Conservation (phyloP, 2,797 vertebrate species). For the Microchirus variegatus region DNA sequence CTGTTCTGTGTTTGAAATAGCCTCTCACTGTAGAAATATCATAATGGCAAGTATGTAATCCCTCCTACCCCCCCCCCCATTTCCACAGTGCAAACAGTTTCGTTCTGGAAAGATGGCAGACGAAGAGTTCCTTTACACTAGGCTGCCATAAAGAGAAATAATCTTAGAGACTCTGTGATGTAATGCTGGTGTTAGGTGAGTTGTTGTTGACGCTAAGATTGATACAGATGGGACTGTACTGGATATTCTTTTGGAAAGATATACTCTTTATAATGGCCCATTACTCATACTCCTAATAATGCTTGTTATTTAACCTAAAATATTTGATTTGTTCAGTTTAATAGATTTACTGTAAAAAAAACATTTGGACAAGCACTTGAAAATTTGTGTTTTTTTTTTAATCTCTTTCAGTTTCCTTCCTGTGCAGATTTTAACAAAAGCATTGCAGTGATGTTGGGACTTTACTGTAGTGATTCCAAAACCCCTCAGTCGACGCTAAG, state of each 20-base stretch:
- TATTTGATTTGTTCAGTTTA: conserved; percentile 24
- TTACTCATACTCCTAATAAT: conserved; percentile 45
- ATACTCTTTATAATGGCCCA: conserved; percentile 44
- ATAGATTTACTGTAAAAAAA: conserved; percentile 37
- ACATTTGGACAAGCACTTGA: conserved; percentile 25
- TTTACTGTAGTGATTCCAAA: conserved; percentile 17
- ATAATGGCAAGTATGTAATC: conserved; percentile 50
- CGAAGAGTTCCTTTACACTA: conserved; percentile 53
- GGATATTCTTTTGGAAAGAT: conserved; percentile 61
- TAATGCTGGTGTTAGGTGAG: conserved; percentile 64
- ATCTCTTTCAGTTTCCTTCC: conserved; percentile 8
- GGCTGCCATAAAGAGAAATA: conserved; percentile 55
- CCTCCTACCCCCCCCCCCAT: conserved; percentile 14
- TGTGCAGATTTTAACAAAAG: conserved; percentile 8
- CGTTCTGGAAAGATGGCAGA: conserved; percentile 66
- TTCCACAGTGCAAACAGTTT: conserved; percentile 50
- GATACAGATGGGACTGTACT: conserved; percentile 41
- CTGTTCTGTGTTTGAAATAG: conserved; percentile 58
- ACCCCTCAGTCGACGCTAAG: conserved; percentile 8
- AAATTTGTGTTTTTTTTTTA: conserved; percentile 31
- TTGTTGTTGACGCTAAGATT: conserved; percentile 56
- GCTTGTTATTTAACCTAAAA: conserved; percentile 41
- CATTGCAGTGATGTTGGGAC: conserved; percentile 10
- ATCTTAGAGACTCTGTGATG: conserved; percentile 57
- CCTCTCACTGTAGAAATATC: conserved; percentile 68